These are phyloP conservation scores for Sweltsa coloradensis DNA, from an alignment of 1,140 invertebrate species.

Conservation along the genomic window DNA sequence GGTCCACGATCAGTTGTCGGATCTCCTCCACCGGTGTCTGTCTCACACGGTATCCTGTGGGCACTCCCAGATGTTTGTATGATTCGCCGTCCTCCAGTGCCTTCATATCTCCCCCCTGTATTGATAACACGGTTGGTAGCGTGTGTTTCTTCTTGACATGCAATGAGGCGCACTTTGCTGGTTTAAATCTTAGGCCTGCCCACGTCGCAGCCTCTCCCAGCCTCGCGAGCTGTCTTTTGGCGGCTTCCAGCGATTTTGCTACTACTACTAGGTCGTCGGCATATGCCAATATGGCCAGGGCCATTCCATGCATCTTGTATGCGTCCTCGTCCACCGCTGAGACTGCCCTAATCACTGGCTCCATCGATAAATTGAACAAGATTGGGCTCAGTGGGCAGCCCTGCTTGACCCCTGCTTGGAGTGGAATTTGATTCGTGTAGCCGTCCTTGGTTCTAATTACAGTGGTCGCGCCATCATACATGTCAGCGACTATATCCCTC, in stretches of 20 bases:
- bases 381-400: slow-evolving; percentile 29
- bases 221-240: slow-evolving; percentile 13
- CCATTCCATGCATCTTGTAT: slow-evolving; percentile 14
- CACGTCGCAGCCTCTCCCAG: slow-evolving; percentile 2
- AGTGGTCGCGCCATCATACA: slow-evolving; percentile 15
- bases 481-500: slow-evolving; percentile 15
- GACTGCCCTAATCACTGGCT: slow-evolving; percentile 18
- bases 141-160: slow-evolving; percentile 12
- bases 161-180: slow-evolving; percentile 20
- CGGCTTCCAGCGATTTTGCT: slow-evolving; percentile 1
- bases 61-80: slow-evolving; percentile 23
- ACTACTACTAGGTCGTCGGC: slow-evolving; percentile 23
- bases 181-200: slow-evolving; percentile 21
- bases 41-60: slow-evolving; percentile 18
- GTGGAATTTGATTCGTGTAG: slow-evolving; percentile 19
- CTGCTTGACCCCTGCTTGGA: slow-evolving; percentile 26
- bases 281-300: slow-evolving; percentile 22
- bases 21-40: slow-evolving; percentile 18
- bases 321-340: slow-evolving; percentile 5
- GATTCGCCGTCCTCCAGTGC: slow-evolving; percentile 14
- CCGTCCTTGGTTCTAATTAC: slow-evolving; percentile 11
- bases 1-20: slow-evolving; percentile 11
- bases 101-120: slow-evolving; percentile 10
- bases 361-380: slow-evolving; percentile 30
- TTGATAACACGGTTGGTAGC: slow-evolving; percentile 5